Evolutionary conservation across 1,140 invertebrate species (phyloP).

Genomic region (Rhizoglyphus robini): DNA sequence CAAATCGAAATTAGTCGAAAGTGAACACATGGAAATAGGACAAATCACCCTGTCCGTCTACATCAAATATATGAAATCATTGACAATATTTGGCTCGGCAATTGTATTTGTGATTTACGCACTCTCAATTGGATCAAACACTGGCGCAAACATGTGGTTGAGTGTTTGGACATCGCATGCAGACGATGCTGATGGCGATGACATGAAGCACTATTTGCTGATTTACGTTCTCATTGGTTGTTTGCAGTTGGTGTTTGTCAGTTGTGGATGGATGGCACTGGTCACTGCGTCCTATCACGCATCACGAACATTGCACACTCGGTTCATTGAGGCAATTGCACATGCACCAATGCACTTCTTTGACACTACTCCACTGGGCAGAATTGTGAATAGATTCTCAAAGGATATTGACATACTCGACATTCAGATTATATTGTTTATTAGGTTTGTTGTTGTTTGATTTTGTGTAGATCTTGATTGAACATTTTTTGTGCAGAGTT

Average conservation of each 20-base stretch:
- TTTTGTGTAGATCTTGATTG: too few relatives aligned
- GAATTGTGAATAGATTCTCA: slow-evolving; percentile 38
- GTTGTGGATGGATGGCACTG: too few relatives aligned
- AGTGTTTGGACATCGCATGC: slow-evolving; percentile 25
- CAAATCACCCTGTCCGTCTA: slow-evolving; percentile 15
- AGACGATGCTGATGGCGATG: too few relatives aligned
- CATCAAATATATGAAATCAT: slow-evolving; percentile 8
- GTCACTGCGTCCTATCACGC: too few relatives aligned
- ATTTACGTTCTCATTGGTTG: background rate
- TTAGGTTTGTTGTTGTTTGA: slow-evolving; percentile 27
- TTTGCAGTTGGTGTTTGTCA: slow-evolving; percentile 17
- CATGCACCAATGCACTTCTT: slow-evolving; percentile 36
- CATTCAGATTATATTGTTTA: slow-evolving; percentile 36
- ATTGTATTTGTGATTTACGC: slow-evolving; percentile 22
- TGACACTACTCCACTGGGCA: slow-evolving; percentile 36
- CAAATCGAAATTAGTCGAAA: slow-evolving; percentile 44
- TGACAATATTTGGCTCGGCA: background rate
- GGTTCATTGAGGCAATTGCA: slow-evolving; percentile 31
- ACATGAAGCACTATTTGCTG: too few relatives aligned
- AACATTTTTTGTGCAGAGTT: too few relatives aligned
- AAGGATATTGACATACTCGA: slow-evolving; percentile 39
- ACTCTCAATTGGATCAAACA: slow-evolving; percentile 3
- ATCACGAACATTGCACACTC: slow-evolving; percentile 25
- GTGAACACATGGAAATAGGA: slow-evolving; percentile 17
- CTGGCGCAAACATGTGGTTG: slow-evolving; percentile 27